phyloP scores from a whole-genome alignment of 2,113 vertebrate genomes.

The Martes martes region DNA sequence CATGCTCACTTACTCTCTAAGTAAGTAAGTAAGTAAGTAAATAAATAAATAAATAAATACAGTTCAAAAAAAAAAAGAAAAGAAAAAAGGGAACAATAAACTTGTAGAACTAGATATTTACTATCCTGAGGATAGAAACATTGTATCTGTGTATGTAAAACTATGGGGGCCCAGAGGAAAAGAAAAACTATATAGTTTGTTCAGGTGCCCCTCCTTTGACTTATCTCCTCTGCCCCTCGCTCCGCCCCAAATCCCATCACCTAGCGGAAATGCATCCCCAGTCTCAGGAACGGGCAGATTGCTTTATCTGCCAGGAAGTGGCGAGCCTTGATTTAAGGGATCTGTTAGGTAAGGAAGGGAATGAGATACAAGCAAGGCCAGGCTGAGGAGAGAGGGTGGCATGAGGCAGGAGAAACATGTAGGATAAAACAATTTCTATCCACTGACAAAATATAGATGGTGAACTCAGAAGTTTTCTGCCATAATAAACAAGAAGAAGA shows the following conservation, averaged over 20 bases:
- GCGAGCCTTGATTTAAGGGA: conserved; percentile 46
- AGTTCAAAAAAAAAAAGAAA: neutral
- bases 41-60: neutral
- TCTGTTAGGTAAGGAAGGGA: conserved; percentile 9
- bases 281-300: neutral
- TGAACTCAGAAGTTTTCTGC: conserved; percentile 63
- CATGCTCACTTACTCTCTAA: neutral
- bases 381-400: neutral
- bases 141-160: neutral
- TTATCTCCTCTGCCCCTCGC: neutral
- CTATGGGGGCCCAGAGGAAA: neutral
- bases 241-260: neutral
- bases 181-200: neutral
- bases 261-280: neutral
- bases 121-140: neutral
- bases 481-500: conserved; percentile 72
- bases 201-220: neutral
- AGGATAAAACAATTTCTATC: conserved; percentile 47
- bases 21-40: neutral
- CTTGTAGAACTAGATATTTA: neutral
- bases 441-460: conserved; percentile 51
- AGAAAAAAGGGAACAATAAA: neutral
- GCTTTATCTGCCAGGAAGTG: neutral
- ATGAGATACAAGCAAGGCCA: conserved; percentile 40
- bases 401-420: conserved; percentile 16